phyloP scores from a whole-genome alignment of 2,888 invertebrate genomes.

The Tetramorium bicarinatum region DNA sequence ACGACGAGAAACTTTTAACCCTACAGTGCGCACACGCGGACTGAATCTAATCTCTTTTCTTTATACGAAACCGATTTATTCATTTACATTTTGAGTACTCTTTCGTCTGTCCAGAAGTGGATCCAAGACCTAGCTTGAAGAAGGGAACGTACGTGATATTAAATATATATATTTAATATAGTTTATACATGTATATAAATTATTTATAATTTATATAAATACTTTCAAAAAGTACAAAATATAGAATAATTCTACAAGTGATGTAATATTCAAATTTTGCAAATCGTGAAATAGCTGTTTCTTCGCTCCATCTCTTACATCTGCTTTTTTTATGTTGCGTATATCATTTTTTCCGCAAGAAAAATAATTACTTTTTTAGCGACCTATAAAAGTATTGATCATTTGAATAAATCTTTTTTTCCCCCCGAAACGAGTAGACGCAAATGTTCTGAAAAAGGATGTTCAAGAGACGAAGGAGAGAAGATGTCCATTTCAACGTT shows the following conservation, averaged over 20 bases:
- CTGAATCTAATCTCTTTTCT: not conserved
- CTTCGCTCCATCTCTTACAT: not conserved
- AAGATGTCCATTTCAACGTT: not conserved
- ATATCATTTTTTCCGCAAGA: not conserved
- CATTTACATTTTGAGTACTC: constrained; percentile 1
- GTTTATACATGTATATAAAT: not conserved
- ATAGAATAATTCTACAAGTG: not conserved
- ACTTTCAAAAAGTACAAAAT: not conserved
- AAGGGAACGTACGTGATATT: too few relatives aligned
- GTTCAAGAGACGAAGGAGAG: not conserved
- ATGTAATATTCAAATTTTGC: not conserved
- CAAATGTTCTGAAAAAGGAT: not conserved
- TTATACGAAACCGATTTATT: not conserved
- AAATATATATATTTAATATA: not conserved
- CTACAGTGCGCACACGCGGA: not conserved
- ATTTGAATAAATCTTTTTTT: not conserved
- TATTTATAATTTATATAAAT: not conserved
- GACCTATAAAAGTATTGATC: not conserved
- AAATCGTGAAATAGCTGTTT: not conserved
- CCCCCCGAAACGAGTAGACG: not conserved
- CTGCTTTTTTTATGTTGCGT: not conserved
- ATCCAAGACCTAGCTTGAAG: not conserved
- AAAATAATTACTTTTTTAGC: not conserved
- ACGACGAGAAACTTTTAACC: constrained; percentile 26
- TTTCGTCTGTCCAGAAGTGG: not conserved